A percentile compares a stretch with the other conserved stretches of the same genome.
Conservation (phyloP, 2,797 vertebrate genomes). For the Oreortyx pictus region DNA sequence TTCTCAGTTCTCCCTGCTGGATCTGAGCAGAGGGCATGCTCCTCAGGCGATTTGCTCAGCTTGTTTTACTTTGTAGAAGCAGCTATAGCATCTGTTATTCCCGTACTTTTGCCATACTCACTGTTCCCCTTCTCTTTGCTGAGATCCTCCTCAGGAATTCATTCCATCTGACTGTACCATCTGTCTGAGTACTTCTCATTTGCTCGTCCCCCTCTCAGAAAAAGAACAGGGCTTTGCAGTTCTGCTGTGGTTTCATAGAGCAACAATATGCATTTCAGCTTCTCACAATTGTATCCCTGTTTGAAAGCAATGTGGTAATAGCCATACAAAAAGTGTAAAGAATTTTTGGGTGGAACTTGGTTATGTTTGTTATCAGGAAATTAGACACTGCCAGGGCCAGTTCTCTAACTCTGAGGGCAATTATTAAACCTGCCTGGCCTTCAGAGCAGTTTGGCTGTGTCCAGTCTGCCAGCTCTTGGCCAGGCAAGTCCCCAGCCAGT, state of each 20-base stretch:
- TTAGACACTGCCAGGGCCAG: not conserved
- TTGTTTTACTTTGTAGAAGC: not conserved
- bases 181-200: not conserved
- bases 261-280: not conserved
- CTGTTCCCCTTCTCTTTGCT: not conserved
- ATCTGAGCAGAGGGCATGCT: not conserved
- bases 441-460: not conserved
- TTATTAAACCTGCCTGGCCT: not conserved
- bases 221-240: not conserved
- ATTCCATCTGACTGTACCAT: constrained; percentile 21
- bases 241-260: not conserved
- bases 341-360: not conserved
- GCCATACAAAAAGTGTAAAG: not conserved
- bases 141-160: not conserved
- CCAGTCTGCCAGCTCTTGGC: not conserved
- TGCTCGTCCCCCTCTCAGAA: not conserved
- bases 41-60: not conserved
- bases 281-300: not conserved
- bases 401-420: not conserved
- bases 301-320: not conserved
- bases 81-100: not conserved
- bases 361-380: not conserved
- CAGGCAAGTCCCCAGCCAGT: not conserved
- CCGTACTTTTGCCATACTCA: not conserved
- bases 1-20: not conserved